A percentile compares a stretch with the other conserved stretches of the same genome.
phyloP scores from a whole-genome alignment of 2,113 vertebrate genomes.

The Sinocyclocheilus anshuiensis region DNA sequence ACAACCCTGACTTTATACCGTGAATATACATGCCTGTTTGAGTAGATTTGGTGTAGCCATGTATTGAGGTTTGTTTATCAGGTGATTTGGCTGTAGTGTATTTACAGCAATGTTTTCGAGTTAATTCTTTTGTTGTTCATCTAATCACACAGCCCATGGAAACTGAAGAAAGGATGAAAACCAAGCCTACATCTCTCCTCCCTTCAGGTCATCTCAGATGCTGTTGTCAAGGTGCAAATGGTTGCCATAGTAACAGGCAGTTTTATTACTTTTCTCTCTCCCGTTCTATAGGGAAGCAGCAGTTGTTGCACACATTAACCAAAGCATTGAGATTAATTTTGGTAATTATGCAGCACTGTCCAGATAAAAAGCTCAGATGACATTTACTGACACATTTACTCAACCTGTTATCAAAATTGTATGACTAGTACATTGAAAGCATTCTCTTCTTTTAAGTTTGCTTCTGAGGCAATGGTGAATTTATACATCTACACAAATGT shows the following conservation, averaged over 20 bases:
- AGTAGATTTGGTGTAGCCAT: not conserved
- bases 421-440: not conserved
- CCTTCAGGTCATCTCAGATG: constrained; percentile 50
- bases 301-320: constrained; percentile 4
- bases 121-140: not conserved
- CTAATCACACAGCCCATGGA: constrained; percentile 38
- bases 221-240: constrained; percentile 56
- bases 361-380: not conserved
- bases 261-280: constrained; percentile 52
- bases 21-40: not conserved
- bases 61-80: not conserved
- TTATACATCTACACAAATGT: no score
- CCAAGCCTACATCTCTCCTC: not conserved
- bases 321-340: no score
- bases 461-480: no score
- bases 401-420: constrained; percentile 21
- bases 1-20: not conserved
- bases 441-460: not conserved
- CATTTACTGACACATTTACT: not conserved
- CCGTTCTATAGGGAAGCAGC: constrained; percentile 32
- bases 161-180: constrained; percentile 38
- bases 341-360: not conserved
- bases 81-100: not conserved
- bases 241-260: constrained; percentile 64
- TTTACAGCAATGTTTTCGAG: not conserved